Percentiles rank a stretch among this genome's conserved stretches.
These are phyloP conservation scores for Disparrhopalites patrizii DNA, from an alignment of 2,888 invertebrate species.

Conservation along the genomic window DNA sequence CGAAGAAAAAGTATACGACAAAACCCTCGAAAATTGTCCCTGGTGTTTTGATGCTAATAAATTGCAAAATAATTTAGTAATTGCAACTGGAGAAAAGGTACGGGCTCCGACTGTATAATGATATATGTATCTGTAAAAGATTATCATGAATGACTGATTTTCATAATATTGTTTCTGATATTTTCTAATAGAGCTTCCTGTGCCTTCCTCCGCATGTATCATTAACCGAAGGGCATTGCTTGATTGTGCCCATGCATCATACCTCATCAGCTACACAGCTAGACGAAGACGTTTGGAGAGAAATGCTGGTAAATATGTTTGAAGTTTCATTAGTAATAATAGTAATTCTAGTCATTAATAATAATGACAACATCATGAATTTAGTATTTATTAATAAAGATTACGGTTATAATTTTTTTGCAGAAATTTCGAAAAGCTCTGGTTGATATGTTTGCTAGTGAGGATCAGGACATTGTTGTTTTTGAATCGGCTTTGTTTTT, in stretches of 20 bases:
- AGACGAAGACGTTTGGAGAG: constrained; percentile 93
- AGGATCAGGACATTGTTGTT: constrained; percentile 76
- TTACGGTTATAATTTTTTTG: too few species aligned
- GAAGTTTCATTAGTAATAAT: not conserved
- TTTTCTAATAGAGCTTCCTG: constrained; percentile 62
- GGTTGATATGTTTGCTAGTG: constrained; percentile 69
- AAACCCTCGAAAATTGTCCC: constrained; percentile 72
- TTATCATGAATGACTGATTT: not conserved
- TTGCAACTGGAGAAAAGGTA: constrained; percentile 73
- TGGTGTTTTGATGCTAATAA: constrained; percentile 76
- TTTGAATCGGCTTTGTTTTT: constrained; percentile 80
- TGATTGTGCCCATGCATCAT: constrained; percentile 81
- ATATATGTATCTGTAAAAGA: not conserved
- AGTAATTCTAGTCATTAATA: not conserved
- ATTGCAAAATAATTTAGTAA: constrained; percentile 78
- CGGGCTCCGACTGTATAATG: too few species aligned
- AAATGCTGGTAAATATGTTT: constrained; percentile 62
- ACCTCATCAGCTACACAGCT: constrained; percentile 70
- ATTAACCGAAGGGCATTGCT: constrained; percentile 75
- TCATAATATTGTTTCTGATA: constrained; percentile 9
- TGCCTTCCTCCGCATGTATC: constrained; percentile 76
- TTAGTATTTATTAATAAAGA: too few species aligned
- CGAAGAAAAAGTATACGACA: constrained; percentile 67
- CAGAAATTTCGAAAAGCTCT: constrained; percentile 72
- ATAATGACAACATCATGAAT: too few species aligned